Conservation (phyloP, 2,888 invertebrate species). For the Drosophila kambysellisi region DNA sequence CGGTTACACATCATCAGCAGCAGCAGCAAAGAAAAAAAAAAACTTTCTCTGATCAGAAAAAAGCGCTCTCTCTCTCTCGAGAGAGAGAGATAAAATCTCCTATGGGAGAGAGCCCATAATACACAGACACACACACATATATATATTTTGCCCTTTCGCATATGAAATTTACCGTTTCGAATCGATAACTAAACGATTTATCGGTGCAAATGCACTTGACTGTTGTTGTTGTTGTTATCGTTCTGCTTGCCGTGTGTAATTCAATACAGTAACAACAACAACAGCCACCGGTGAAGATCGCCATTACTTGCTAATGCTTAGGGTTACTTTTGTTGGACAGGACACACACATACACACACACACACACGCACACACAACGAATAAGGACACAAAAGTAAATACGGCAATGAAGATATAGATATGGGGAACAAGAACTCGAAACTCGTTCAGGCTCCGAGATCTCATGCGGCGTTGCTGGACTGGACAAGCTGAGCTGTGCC, state of each 20-base stretch:
- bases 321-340: slow-evolving; percentile 52
- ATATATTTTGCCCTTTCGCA: slow-evolving; percentile 9
- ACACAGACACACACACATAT: neutral
- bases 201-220: slow-evolving; percentile 51
- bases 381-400: slow-evolving; percentile 75
- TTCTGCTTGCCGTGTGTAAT: slow-evolving; percentile 35
- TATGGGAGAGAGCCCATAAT: slow-evolving; percentile 2
- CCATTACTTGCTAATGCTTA: slow-evolving; percentile 39
- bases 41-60: slow-evolving; percentile 59
- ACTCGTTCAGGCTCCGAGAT: slow-evolving; percentile 61
- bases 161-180: neutral
- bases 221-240: slow-evolving; percentile 15
- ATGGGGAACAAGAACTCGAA: slow-evolving; percentile 43
- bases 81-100: slow-evolving; percentile 14
- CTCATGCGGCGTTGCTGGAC: slow-evolving; percentile 55
- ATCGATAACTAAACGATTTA: slow-evolving; percentile 35
- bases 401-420: slow-evolving; percentile 44
- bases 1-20: slow-evolving; percentile 51
- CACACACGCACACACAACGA: slow-evolving; percentile 38
- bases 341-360: slow-evolving; percentile 16
- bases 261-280: slow-evolving; percentile 29
- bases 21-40: slow-evolving; percentile 31
- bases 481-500: slow-evolving; percentile 19
- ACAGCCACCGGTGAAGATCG: slow-evolving; percentile 50
- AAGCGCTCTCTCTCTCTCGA: neutral